These are phyloP conservation scores for Sorex maritimensis DNA, from an alignment of 2,797 vertebrate genomes.

Conservation along the genomic window DNA sequence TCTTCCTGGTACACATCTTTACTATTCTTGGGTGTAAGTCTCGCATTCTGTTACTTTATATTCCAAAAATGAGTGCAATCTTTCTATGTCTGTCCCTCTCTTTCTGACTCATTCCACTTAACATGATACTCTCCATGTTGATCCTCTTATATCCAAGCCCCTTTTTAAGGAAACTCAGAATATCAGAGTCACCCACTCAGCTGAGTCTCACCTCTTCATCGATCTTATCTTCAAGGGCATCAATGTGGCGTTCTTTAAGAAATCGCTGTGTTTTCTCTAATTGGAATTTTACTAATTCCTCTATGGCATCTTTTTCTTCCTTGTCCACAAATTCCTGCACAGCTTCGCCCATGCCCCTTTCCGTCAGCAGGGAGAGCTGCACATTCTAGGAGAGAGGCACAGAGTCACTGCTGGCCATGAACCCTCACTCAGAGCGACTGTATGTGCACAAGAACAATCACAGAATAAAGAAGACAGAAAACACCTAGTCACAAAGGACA, in stretches of 20 bases:
- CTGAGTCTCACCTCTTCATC: slow-evolving; percentile 93
- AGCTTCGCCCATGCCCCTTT: slow-evolving; percentile 98
- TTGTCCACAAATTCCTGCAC: slow-evolving; percentile 99
- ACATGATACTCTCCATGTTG: too few relatives aligned
- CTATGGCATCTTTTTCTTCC: slow-evolving; percentile 97
- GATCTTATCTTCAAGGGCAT: slow-evolving; percentile 95
- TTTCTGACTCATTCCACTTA: too few relatives aligned
- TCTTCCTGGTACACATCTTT: too few relatives aligned
- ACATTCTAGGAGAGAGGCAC: slow-evolving; percentile 91
- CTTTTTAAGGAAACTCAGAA: background rate
- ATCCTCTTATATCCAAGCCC: too few relatives aligned
- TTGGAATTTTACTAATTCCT: slow-evolving; percentile 97
- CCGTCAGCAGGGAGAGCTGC: slow-evolving; percentile 97
- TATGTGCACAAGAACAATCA: slow-evolving; percentile 9
- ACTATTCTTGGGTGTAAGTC: too few relatives aligned
- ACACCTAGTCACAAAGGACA: background rate
- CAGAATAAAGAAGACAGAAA: background rate
- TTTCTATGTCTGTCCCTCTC: too few relatives aligned
- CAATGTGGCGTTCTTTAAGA: slow-evolving; percentile 94
- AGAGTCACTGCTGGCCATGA: background rate
- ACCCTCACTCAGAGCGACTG: slow-evolving; percentile 3
- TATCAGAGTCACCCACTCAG: background rate
- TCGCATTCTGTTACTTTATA: too few relatives aligned
- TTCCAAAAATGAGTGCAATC: too few relatives aligned
- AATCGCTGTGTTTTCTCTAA: slow-evolving; percentile 97